These are phyloP conservation scores for Aplochiton taeniatus DNA, from an alignment of 2,797 vertebrate species.

Conservation along the genomic window DNA sequence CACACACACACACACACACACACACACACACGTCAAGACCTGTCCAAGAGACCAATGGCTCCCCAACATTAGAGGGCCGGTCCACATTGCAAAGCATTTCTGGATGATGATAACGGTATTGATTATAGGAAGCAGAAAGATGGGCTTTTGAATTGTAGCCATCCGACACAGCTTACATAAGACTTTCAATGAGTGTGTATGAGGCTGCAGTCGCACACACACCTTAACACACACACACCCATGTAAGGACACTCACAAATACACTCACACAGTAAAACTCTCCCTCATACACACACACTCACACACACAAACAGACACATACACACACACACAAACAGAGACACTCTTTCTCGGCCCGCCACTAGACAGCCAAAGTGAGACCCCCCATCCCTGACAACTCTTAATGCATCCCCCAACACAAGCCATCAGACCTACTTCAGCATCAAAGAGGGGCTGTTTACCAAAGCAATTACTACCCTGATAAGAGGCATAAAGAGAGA, in stretches of 20 bases:
- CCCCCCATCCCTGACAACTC: slow-evolving; percentile 67
- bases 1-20: slow-evolving; percentile 1
- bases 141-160: no score
- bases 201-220: neutral
- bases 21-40: neutral
- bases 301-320: slow-evolving; percentile 1
- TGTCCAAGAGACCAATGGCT: neutral
- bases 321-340: slow-evolving; percentile 17
- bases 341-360: slow-evolving; percentile 41
- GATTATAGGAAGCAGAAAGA: no score
- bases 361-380: no score
- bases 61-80: neutral
- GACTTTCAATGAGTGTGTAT: no score
- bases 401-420: slow-evolving; percentile 77
- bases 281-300: neutral
- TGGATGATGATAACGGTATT: no score
- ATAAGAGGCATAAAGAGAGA: slow-evolving; percentile 78
- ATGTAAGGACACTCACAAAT: slow-evolving; percentile 12
- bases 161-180: no score
- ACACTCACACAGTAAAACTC: slow-evolving; percentile 12
- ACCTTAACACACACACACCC: slow-evolving; percentile 37
- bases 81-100: no score
- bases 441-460: slow-evolving; percentile 78
- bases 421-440: slow-evolving; percentile 74
- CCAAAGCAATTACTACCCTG: slow-evolving; percentile 78